These are phyloP conservation scores for Aphelinus certus DNA, from an alignment of 1,140 invertebrate genomes.

Conservation along the genomic window DNA sequence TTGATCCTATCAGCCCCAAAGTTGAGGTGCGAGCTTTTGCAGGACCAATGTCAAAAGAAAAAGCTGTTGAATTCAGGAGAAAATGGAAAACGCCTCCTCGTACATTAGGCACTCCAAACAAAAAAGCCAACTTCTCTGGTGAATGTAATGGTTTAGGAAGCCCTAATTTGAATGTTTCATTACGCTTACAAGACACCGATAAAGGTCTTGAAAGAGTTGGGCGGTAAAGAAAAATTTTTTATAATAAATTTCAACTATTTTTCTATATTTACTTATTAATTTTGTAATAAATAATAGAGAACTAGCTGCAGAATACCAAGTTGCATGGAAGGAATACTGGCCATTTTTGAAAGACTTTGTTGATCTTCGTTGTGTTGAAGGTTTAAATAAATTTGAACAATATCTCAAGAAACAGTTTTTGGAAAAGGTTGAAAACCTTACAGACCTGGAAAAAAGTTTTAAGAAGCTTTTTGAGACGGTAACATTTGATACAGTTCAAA, in stretches of 20 bases:
- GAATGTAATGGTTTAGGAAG: slow-evolving; percentile 39
- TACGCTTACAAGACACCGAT: slow-evolving; percentile 78
- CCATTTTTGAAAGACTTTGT: slow-evolving; percentile 83
- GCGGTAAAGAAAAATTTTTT: slow-evolving; percentile 64
- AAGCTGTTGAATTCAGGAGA: slow-evolving; percentile 77
- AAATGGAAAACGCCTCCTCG: slow-evolving; percentile 85
- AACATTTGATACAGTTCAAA: background rate
- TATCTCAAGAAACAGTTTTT: slow-evolving; percentile 71
- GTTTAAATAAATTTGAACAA: slow-evolving; percentile 77
- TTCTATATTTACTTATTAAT: background rate
- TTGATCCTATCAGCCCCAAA: slow-evolving; percentile 73
- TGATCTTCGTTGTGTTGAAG: slow-evolving; percentile 77
- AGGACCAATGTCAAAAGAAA: slow-evolving; percentile 82
- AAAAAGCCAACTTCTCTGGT: slow-evolving; percentile 1
- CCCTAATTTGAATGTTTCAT: slow-evolving; percentile 48
- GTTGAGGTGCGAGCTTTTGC: slow-evolving; percentile 83
- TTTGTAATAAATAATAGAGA: slow-evolving; percentile 65
- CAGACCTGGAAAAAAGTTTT: slow-evolving; percentile 20
- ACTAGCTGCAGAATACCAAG: slow-evolving; percentile 77
- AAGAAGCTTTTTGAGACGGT: slow-evolving; percentile 20
- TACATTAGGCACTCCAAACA: slow-evolving; percentile 44
- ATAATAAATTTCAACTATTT: too few relatives aligned
- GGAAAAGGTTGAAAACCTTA: slow-evolving; percentile 12
- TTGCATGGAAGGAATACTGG: slow-evolving; percentile 93
- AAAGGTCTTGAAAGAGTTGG: slow-evolving; percentile 88